A percentile compares a stretch with the other conserved stretches of the same genome.
Evolutionary conservation across 2,797 vertebrate species (phyloP).

Genomic region (Ciconia nigra): DNA sequence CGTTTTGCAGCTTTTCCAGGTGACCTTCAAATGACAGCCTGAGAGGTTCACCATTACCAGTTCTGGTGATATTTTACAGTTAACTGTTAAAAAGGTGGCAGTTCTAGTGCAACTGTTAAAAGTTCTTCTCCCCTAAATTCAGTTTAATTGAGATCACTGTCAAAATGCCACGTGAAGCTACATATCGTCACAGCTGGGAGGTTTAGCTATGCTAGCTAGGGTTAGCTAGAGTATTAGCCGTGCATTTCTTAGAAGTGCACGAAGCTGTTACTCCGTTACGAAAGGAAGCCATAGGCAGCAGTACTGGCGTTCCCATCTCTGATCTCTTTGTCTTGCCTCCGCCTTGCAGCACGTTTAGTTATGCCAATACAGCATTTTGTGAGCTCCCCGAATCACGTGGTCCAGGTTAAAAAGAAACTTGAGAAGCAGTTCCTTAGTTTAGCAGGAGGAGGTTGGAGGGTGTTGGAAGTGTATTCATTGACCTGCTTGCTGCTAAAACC

Average conservation of each 20-base stretch:
- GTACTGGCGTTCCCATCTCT: not conserved
- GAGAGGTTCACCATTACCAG: not conserved
- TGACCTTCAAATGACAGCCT: not conserved
- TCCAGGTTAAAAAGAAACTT: not conserved
- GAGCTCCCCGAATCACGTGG: not conserved
- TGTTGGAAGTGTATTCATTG: not conserved
- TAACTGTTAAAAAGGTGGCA: not conserved
- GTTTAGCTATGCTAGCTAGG: not conserved
- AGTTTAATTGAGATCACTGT: not conserved
- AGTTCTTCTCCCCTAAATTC: not conserved
- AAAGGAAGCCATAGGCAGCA: not conserved
- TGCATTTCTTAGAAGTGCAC: accelerated
- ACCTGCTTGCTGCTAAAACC: not conserved
- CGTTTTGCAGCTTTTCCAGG: not conserved
- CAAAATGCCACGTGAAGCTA: not conserved
- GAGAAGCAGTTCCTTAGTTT: not conserved
- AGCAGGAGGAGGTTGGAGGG: not conserved
- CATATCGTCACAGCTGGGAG: accelerated
- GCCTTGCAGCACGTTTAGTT: not conserved
- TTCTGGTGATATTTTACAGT: no score
- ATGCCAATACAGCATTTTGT: accelerated
- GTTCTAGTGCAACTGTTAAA: not conserved
- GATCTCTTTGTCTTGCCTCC: not conserved
- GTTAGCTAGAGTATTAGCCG: not conserved
- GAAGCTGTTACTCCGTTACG: accelerated